These are phyloP conservation scores for Indicator maculatus DNA, from an alignment of 2,113 vertebrate species.

Conservation along the genomic window DNA sequence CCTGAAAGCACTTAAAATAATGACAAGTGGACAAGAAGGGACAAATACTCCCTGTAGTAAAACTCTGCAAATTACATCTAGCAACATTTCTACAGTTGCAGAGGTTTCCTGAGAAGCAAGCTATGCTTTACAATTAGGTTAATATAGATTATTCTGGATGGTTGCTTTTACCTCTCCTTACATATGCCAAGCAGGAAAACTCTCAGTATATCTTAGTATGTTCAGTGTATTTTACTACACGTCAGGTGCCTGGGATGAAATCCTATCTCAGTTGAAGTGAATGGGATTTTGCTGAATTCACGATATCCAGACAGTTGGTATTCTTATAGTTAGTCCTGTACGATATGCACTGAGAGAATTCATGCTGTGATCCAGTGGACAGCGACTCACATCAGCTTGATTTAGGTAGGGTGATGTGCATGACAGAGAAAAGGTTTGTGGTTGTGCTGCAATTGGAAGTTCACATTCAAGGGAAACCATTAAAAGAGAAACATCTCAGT, in stretches of 20 bases:
- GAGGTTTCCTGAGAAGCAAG: background rate
- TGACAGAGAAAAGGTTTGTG: background rate
- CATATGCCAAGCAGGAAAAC: background rate
- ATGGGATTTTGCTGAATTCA: background rate
- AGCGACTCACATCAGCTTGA: background rate
- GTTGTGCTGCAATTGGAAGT: background rate
- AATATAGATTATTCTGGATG: background rate
- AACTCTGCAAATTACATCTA: background rate
- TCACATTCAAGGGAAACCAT: background rate
- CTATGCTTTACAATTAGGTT: background rate
- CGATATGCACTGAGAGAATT: background rate
- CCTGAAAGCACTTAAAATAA: background rate
- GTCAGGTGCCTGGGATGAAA: background rate
- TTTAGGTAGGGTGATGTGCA: background rate
- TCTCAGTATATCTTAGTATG: background rate
- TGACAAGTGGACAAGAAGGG: background rate
- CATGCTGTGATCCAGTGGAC: background rate
- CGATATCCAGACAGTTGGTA: background rate
- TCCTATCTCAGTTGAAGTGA: background rate
- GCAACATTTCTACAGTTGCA: background rate
- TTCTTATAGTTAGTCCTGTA: background rate
- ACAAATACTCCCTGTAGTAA: background rate
- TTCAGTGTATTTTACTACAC: background rate
- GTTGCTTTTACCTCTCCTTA: background rate
- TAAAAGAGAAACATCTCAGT: rapidly evolving